Base-by-base conservation (phyloP, 2,113 vertebrate genomes). In the Brevimyrus niger region DNA sequence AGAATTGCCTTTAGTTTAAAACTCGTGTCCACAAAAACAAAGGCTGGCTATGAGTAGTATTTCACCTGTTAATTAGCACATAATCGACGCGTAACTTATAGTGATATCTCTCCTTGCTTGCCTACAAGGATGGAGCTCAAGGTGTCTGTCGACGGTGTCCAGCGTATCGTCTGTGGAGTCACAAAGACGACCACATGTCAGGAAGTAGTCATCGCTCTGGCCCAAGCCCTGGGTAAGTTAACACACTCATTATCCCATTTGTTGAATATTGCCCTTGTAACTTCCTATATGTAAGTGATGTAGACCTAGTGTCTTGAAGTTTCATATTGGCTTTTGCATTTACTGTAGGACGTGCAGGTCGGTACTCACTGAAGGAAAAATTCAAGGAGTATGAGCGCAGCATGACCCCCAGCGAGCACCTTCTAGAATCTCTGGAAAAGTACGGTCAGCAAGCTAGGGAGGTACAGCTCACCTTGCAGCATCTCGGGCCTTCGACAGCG, bases 121-220 rank as follows among this genome's bases (percentile, higher is more conserved):
- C 31, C 53, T 53, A 27, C 19, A 10, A 91, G 44, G 53, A 96
- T 97, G 96, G 96, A 97, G 88, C 92, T 96, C 53, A 96, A 96
- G 90, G 96, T 97, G 85, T 94, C 19, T 21, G 95, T 96, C 89
- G 95, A 96, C 0, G 94, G 95, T 11, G 55, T 96, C 85, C 94
- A 93, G 8, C 95, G 96, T 1, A 93, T 96, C 38, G 95, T 97
- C 76, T 96, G 96, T 88, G 96, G 96, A 1, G 92, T 96, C 15
- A 96, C 95, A 1, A 92, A 95, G 50, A 93, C 92, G 65, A 97
- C 96, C 15, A 96, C 95, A 15, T 96, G 95, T 89, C 95, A 96
- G 84, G 96, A 96, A 13, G 94, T 96, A 73, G 96, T 97, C 47
- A 92, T 96, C 9, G 95, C 93, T 4, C 90, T 97, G 93, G 96